Conservation (phyloP, 2,113 vertebrate species). For the Edolisoma coerulescens region DNA sequence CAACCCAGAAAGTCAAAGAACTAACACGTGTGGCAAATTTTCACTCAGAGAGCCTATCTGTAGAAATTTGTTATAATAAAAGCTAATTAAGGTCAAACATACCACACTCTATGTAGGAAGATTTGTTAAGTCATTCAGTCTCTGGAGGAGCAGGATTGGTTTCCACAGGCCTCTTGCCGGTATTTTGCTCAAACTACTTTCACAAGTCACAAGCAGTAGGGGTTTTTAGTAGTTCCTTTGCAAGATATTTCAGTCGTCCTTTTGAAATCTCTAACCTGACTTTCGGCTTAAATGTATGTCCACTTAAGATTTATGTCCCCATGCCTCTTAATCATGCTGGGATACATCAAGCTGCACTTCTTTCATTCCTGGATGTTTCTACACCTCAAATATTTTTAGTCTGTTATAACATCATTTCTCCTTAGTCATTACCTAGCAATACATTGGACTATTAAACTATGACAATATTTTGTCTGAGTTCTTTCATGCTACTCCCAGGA, state of each 20-base stretch:
- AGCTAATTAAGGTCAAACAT: not conserved
- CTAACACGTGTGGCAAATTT: accelerated
- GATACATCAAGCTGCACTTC: not conserved
- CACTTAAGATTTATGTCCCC: not conserved
- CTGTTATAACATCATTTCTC: not conserved
- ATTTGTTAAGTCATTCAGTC: not conserved
- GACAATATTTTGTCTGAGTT: not conserved
- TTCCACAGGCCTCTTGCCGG: not conserved
- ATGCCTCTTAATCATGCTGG: not conserved
- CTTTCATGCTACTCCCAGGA: not conserved
- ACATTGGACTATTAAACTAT: not conserved
- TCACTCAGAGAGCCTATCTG: not conserved
- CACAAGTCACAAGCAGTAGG: not conserved
- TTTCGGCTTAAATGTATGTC: not conserved
- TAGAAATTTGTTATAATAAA: not conserved
- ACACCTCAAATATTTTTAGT: not conserved
- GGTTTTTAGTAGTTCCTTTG: not conserved
- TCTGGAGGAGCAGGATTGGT: not conserved
- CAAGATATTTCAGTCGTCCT: not conserved
- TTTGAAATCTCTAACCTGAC: not conserved
- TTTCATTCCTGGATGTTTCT: not conserved
- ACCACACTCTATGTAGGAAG: not conserved
- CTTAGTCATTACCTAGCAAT: not conserved
- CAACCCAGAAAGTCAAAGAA: not conserved
- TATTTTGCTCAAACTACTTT: not conserved